Base-by-base conservation (phyloP, 2,113 vertebrate species). In the Nothocercus nigrocapillus region DNA sequence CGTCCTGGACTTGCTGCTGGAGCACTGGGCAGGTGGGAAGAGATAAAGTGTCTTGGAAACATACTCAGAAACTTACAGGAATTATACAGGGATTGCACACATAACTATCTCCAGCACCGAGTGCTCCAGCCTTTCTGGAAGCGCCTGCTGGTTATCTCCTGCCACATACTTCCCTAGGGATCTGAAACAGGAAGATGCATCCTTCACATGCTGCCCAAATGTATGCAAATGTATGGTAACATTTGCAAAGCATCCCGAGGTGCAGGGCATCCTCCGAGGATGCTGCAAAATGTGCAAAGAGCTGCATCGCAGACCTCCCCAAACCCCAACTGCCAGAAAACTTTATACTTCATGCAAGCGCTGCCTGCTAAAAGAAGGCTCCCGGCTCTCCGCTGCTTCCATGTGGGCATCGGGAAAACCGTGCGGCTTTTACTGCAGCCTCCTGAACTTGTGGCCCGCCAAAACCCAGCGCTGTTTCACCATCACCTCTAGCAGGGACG, bases 401-500 rank as follows among this genome's bases (percentile, higher is more conserved):
- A 56, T 80, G 1, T 18, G 36, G 13, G 42, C 3, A 53, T 11
- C 22, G 24, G 34, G 25, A 66, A 68, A 51, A 90, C 34, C 16
- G 11, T 3, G 7, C 6, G 88, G n/a, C 24, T 79, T 45, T 63
- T 54, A 36, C 15, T 15, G 15, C 44, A 44, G 44, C 15, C 44
- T 1, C 3, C 38, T 5, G n/a, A 53, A 24, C 42, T 8, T 28
- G 44, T 10, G 11, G 54, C 32, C 32, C 54, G 34, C 18, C 45
- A 47, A 47, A 47, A 47, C 6, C 7, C 15, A 77, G 36, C 9
- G 20, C 20, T 13, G 4, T 4, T 44, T 53, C 79, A 62, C 36
- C 28, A 68, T 1, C 0, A 0, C 18, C 18, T 20, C 18, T 16
- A 47, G 18, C 19, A 47, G 45, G 7, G 45, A 47, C 16, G 14